Evolutionary conservation across 2,797 vertebrate species (phyloP), one percentile per base, ranked within the genome.

Genomic region (Thalassophryne amazonica): DNA sequence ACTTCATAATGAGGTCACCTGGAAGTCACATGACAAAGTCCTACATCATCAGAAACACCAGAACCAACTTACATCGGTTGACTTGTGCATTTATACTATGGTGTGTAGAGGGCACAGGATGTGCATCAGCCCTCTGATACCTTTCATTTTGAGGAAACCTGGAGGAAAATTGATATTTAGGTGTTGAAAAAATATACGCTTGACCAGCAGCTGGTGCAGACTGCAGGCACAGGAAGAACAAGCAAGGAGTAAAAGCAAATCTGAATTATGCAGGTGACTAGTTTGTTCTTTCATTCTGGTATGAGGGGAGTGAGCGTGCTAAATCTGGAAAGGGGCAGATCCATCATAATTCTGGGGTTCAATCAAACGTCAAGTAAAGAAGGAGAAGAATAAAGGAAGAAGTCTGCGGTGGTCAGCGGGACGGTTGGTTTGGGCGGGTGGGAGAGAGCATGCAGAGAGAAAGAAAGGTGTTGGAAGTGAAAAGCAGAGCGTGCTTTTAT

Each of bases 401-500:
- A 37, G 52, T 64, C 56, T 69, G 56, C 54, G 57, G 61, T 53
- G 69, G 69, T 67, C 64, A 74, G 62, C 65, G 56, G 67, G 59
- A 78, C 60, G 60, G 80, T 68, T 64, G 64, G 45, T 72, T 14
- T 60, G 34, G 30, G 54, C 9, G 33, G 47, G 48, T 18, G 42
- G 53, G 57, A 78, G 74, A 57, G 54, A 62, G 0, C 10, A 29
- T 39, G 46, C 60, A 55, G 61, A 76, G 66, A 68, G 55, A 79
- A 71, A 78, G 64, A 65, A 78, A 86, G 83, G 83, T 86, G 82
- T 81, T 75, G 63, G 64, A 64, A 83, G 67, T 81, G 80, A 88
- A 88, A 88, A 85, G 87, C 81, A 76, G 80, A 88, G 79, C 40
- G 28, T 70, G 81, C 87, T 86, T 90, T 89, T 86, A 88, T 89